A percentile compares a stretch with the other conserved stretches of the same genome.
phyloP scores from a whole-genome alignment of 2,113 vertebrate genomes.

The Zapus hudsonius region DNA sequence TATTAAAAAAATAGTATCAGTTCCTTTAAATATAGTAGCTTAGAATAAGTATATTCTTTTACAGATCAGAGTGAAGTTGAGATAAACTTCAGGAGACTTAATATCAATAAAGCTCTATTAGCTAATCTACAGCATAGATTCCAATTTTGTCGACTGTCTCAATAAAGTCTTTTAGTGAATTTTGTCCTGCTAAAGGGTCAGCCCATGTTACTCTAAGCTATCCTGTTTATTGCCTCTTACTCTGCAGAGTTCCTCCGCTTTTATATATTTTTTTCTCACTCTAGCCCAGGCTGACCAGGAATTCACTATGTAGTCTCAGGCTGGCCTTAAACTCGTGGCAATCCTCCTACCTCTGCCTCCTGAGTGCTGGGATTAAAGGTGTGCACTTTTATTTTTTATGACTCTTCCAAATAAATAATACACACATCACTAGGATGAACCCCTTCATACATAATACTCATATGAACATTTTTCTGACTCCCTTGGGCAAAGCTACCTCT shows the following conservation, averaged over 20 bases:
- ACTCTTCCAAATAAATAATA: not conserved
- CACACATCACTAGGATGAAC: not conserved
- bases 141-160: not conserved
- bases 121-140: not conserved
- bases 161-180: not conserved
- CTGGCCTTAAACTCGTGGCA: too few species aligned
- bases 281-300: too few species aligned
- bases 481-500: not conserved
- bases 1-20: too few species aligned
- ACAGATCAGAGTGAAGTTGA: not conserved
- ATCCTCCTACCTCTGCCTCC: too few species aligned
- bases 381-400: conserved; percentile 18
- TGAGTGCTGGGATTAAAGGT: too few species aligned
- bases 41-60: conserved; percentile 35
- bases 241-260: too few species aligned
- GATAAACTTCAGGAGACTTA: not conserved
- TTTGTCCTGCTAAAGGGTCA: not conserved
- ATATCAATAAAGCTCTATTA: not conserved
- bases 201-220: not conserved
- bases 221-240: not conserved
- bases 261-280: too few species aligned
- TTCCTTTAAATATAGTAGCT: not conserved
- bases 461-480: not conserved
- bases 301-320: too few species aligned
- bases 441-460: not conserved